Percentiles rank a stretch among this genome's conserved stretches.
Conservation (phyloP, 2,888 invertebrate genomes). For the Pomacea canaliculata region DNA sequence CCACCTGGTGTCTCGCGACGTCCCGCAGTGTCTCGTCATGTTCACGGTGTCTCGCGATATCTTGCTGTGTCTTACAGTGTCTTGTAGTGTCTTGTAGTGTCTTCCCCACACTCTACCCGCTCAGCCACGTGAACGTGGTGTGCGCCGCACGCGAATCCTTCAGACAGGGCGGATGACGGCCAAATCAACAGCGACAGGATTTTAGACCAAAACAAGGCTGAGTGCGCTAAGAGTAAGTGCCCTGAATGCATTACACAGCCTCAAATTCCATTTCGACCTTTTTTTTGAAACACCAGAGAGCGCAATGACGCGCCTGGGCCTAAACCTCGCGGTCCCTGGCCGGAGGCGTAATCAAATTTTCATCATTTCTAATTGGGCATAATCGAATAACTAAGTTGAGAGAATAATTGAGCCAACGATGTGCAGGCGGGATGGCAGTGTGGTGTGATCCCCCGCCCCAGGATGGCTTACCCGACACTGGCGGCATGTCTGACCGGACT, state of each 20-base stretch:
- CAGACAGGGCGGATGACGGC: conserved; percentile 14
- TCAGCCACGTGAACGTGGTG: too few relatives aligned
- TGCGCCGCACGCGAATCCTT: conserved; percentile 9
- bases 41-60: too few relatives aligned
- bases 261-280: conserved; percentile 8
- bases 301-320: conserved; percentile 12
- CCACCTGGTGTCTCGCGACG: too few relatives aligned
- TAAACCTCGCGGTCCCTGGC: conserved; percentile 8
- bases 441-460: neutral
- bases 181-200: conserved; percentile 7
- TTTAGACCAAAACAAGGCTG: neutral
- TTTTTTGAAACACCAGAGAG: neutral
- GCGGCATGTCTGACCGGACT: neutral
- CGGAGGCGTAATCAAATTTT: conserved; percentile 31
- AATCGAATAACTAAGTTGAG: conserved; percentile 33
- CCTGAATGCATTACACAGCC: conserved; percentile 10
- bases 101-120: too few relatives aligned
- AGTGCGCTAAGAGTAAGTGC: conserved; percentile 4
- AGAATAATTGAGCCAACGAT: conserved; percentile 28
- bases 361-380: conserved; percentile 32
- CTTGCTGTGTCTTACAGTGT: too few relatives aligned
- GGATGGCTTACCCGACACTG: neutral
- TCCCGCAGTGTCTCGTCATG: too few relatives aligned
- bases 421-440: conserved; percentile 2
- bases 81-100: too few relatives aligned